These are phyloP conservation scores for Chromobotia macracanthus DNA, from an alignment of 2,797 vertebrate species.

Conservation along the genomic window DNA sequence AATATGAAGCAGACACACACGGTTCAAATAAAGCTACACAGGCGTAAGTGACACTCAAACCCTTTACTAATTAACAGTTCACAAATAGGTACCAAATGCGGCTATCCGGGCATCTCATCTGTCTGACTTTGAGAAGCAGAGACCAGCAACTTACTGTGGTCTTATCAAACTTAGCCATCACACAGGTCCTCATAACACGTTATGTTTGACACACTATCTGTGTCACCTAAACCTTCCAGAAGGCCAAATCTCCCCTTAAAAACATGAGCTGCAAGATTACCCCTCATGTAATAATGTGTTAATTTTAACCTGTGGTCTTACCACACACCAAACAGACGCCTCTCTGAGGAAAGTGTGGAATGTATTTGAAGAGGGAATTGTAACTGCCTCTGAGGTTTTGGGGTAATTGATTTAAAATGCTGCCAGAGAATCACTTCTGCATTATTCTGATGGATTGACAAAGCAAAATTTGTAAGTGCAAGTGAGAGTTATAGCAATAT, in stretches of 20 bases:
- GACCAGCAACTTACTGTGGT: slow-evolving; percentile 7
- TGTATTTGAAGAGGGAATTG: slow-evolving; percentile 33
- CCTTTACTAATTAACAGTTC: slow-evolving; percentile 50
- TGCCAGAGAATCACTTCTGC: slow-evolving; percentile 15
- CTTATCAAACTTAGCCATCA: slow-evolving; percentile 50
- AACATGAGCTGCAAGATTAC: slow-evolving; percentile 26
- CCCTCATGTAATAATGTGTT: slow-evolving; percentile 35
- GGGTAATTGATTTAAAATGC: slow-evolving; percentile 31
- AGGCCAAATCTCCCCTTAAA: slow-evolving; percentile 25
- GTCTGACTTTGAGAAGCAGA: slow-evolving; percentile 29
- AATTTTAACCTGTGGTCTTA: slow-evolving; percentile 25
- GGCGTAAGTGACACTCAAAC: slow-evolving; percentile 33
- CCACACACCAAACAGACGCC: background rate
- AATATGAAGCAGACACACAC: slow-evolving; percentile 32
- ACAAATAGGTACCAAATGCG: slow-evolving; percentile 57
- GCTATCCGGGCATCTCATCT: slow-evolving; percentile 14
- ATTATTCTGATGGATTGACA: background rate
- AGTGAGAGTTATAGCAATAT: background rate
- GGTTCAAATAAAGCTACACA: slow-evolving; percentile 38
- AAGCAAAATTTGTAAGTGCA: background rate
- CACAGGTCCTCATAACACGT: slow-evolving; percentile 35
- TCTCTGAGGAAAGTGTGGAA: slow-evolving; percentile 34
- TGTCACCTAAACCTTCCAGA: slow-evolving; percentile 24
- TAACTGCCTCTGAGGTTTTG: slow-evolving; percentile 10
- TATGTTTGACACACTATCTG: slow-evolving; percentile 30